phyloP scores from a whole-genome alignment of 2,888 invertebrate species.

The Heliconius ethilla region DNA sequence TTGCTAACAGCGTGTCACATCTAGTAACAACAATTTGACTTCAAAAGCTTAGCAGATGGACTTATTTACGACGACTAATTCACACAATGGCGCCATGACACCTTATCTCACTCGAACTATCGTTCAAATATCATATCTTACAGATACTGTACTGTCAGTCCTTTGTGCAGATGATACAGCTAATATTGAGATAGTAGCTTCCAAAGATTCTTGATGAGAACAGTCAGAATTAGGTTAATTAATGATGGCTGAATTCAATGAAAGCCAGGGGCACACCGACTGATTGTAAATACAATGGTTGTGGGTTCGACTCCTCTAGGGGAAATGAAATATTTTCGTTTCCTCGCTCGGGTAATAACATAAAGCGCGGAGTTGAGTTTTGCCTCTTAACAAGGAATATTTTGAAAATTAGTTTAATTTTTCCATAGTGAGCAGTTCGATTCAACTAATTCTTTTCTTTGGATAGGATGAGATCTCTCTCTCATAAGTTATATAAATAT shows the following conservation, averaged over 20 bases:
- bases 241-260: not conserved
- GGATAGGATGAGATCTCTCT: too few relatives aligned
- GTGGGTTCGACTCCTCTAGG: too few relatives aligned
- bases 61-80: not conserved
- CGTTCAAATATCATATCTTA: constrained; percentile 10
- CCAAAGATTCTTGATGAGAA: not conserved
- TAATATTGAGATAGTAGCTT: not conserved
- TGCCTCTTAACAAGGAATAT: too few relatives aligned
- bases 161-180: not conserved
- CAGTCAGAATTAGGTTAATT: not conserved
- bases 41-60: constrained; percentile 1
- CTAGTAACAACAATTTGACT: not conserved
- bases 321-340: too few relatives aligned
- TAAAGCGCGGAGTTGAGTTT: too few relatives aligned
- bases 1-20: not conserved
- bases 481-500: too few relatives aligned
- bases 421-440: too few relatives aligned
- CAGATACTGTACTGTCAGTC: not conserved
- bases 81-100: not conserved
- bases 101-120: not conserved
- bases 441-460: too few relatives aligned
- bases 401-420: too few relatives aligned
- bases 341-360: too few relatives aligned
- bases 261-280: too few relatives aligned
- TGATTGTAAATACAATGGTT: too few relatives aligned